Base-by-base conservation (phyloP, 2,797 vertebrate genomes). In the Myripristis murdjan region DNA sequence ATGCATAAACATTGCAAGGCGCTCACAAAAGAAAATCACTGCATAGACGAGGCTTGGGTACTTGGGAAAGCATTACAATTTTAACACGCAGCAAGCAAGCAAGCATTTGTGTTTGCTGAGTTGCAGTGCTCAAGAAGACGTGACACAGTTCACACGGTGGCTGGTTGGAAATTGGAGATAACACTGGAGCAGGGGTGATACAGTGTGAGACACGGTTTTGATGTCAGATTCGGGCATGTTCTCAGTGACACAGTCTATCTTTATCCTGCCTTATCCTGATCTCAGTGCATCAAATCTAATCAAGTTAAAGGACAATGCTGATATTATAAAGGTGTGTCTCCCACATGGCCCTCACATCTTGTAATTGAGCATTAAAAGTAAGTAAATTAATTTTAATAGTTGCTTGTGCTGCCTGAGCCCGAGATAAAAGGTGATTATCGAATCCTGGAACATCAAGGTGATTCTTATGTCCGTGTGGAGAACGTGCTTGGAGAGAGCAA, bases 341-440 rank as follows among this genome's bases (percentile, higher is more conserved):
- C 70, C 11, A 18, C 61, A 46, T 39, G 70, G 61, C 35, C 33
- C 51, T 75, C 28, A 28, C 22, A 73, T 68, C 46, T 63, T 76
- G 43, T 61, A 55, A 63, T 65, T 26, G 23, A 44, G 53, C 55
- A 69, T 62, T 48, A 64, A 48, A 28, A 58, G 46, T 23, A 48
- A 79, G 71, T 76, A 51, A 68, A 87, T 79, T 61, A n/a, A 68
- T 73, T 75, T 70, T 41, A 84, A 76, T 60, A 49, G 56, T 63
- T 64, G 46, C 52, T 72, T 54, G 24, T 70, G 77, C 56, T 49
- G 54, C 18, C 20, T 54, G 47, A 43, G 16, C 48, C 70, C 14
- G 35, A 73, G 61, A 80, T 74, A 73, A 77, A 76, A 65, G 46
- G 20, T 64, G 79, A 83, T 84, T 77, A 81, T 68, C 44, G 60